phyloP scores from a whole-genome alignment of 2,113 vertebrate genomes.

The Melospiza melodia region DNA sequence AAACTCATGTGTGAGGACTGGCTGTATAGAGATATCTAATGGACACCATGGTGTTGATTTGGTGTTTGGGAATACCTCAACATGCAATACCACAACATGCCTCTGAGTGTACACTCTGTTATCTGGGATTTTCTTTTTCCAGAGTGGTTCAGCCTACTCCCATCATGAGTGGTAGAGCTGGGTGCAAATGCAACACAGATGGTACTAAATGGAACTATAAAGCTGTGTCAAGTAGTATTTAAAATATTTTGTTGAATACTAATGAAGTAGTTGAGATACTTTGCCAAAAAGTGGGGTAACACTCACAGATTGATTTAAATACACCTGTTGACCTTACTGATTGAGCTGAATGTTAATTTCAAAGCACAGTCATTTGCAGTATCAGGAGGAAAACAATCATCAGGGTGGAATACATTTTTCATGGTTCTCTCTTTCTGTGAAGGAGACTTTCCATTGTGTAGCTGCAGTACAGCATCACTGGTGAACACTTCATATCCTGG shows the following conservation, averaged over 20 bases:
- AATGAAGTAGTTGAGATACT: neutral
- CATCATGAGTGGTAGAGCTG: neutral
- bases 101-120: accelerated
- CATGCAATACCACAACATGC: neutral
- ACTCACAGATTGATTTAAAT: neutral
- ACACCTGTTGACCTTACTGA: neutral
- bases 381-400: neutral
- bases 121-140: neutral
- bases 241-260: neutral
- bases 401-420: neutral
- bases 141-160: neutral
- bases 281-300: neutral
- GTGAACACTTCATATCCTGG: accelerated
- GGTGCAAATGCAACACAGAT: neutral
- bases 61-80: neutral
- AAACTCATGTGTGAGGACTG: neutral
- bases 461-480: neutral
- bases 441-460: neutral
- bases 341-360: neutral
- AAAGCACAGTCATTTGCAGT: neutral
- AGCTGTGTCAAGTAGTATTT: neutral
- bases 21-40: neutral
- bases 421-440: neutral
- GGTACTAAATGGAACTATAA: neutral
- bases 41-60: neutral